Conservation (phyloP, 2,888 invertebrate species). For the Lumbricus terrestris region DNA sequence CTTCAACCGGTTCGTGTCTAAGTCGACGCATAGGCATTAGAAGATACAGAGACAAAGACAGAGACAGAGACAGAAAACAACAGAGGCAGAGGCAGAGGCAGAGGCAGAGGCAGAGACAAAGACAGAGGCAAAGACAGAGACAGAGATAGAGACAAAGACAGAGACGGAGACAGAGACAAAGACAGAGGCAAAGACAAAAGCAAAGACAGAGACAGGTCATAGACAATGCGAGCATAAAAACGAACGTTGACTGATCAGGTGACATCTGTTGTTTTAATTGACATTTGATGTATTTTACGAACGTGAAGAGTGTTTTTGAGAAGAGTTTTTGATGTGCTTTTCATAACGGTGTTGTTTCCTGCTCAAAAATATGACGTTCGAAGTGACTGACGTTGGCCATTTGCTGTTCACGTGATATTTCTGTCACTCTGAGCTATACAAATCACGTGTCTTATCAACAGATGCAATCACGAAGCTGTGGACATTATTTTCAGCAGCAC, state of each 20-base stretch:
- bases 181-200: too few relatives aligned
- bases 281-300: background rate
- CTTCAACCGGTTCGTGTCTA: background rate
- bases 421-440: background rate
- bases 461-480: background rate
- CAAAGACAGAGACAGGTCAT: too few relatives aligned
- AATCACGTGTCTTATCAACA: background rate
- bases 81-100: background rate
- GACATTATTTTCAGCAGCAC: background rate
- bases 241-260: background rate
- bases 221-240: too few relatives aligned
- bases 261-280: background rate
- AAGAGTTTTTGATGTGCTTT: too few relatives aligned
- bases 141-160: too few relatives aligned
- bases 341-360: too few relatives aligned
- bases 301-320: too few relatives aligned
- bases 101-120: too few relatives aligned
- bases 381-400: background rate
- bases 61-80: too few relatives aligned
- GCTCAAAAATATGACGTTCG: background rate
- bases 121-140: too few relatives aligned
- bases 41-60: background rate
- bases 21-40: background rate
- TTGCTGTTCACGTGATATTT: background rate
- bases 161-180: too few relatives aligned